Conservation (phyloP, 2,113 vertebrate species). For the Aegithalos caudatus region DNA sequence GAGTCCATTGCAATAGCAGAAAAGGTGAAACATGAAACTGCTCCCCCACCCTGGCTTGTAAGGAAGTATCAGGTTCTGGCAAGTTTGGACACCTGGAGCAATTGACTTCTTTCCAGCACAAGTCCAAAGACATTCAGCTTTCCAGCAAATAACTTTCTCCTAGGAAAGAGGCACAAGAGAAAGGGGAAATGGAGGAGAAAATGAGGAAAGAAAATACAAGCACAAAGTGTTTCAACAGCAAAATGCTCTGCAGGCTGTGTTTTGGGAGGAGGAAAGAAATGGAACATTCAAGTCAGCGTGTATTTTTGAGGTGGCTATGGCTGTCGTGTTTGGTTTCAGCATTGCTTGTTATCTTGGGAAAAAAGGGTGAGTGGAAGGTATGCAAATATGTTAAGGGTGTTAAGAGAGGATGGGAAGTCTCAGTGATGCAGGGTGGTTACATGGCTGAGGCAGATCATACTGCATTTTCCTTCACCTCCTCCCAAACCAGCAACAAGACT, state of each 20-base stretch:
- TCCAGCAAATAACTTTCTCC: background rate
- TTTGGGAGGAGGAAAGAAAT: background rate
- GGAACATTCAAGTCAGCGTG: background rate
- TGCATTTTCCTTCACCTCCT: background rate
- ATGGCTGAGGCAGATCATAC: background rate
- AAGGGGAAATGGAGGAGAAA: background rate
- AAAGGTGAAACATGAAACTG: background rate
- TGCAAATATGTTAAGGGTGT: background rate
- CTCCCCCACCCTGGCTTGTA: background rate
- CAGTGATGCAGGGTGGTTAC: background rate
- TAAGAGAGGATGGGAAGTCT: background rate
- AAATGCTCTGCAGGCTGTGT: background rate
- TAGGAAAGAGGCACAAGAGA: background rate
- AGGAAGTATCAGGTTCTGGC: background rate
- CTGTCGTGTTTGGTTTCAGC: background rate
- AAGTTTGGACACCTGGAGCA: conserved; percentile 15
- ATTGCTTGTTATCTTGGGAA: background rate
- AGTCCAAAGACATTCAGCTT: background rate
- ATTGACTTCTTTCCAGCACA: background rate
- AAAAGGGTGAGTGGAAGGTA: background rate
- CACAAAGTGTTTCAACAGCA: background rate
- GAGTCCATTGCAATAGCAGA: background rate
- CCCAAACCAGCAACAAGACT: background rate
- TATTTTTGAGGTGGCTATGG: background rate
- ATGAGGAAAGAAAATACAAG: background rate